Evolutionary conservation across 2,113 vertebrate species (phyloP), one percentile per base, ranked within the genome.

Genomic region (Plestiodon gilberti): DNA sequence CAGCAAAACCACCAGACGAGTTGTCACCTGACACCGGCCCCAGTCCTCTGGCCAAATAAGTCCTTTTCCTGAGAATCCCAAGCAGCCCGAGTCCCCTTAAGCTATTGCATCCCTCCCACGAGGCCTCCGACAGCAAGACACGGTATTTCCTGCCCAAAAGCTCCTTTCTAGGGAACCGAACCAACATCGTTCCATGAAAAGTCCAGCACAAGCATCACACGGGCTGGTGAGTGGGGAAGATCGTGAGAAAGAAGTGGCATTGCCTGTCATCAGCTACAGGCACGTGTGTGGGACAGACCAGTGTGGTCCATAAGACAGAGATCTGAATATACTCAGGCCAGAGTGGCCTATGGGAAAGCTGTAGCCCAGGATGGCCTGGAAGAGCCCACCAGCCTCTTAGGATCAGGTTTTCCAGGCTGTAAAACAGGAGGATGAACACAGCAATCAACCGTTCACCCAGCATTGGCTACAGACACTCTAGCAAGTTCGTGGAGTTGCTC

Each of bases 81-180:
- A 93, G 94, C 94, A 95, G 96, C 95, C n/a, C 93, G 94, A 96
- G 94, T 93, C 95, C 94, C 77, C 95, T 90, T 84, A 57, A 90
- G 93, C 91, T 87, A 73, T 91, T 95, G 91, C 73, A 91, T 97
- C 95, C 96, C 95, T 95, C 96, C 92, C 95, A 95, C 95, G 96
- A 94, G 93, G 93, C 90, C 93, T 89, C 82, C 83, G 79, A 83
- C 64, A 80, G 81, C 89, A 90, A 90, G 89, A 82, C 0, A 70
- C 95, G 96, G 93, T 95, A 96, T 97, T 95, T 97, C 97, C 87
- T 92, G 89, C 90, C 88, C 90, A 86, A 94, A 89, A 93, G 89
- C 81, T 82, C 75, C 78, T 82, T 90, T 79, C 9, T n/a, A 55
- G 73, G 88, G 91, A 95, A 94, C 91, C 84, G 17, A 88, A 94